A percentile compares a stretch with the other conserved stretches of the same genome.
Evolutionary conservation across 1,140 invertebrate species (phyloP).

Genomic region (Liolophura sinensis): DNA sequence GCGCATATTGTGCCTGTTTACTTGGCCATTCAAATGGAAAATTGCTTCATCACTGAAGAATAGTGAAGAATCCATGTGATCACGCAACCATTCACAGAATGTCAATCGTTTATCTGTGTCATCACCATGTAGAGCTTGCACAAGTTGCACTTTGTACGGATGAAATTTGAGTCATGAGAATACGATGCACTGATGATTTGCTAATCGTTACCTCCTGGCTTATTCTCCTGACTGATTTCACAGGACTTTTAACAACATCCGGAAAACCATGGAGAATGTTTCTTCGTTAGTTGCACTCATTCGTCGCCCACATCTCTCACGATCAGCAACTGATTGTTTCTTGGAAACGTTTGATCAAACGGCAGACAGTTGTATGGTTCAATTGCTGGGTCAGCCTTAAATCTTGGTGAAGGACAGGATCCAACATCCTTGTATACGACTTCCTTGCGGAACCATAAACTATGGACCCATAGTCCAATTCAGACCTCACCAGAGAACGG

Average conservation of each 20-base stretch:
- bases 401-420: too few species aligned
- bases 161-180: slow-evolving; percentile 6
- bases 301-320: too few species aligned
- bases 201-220: neutral
- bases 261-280: neutral
- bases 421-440: too few species aligned
- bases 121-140: slow-evolving; percentile 7
- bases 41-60: slow-evolving; percentile 10
- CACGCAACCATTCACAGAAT: slow-evolving; percentile 4
- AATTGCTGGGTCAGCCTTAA: too few species aligned
- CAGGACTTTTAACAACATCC: neutral
- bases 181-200: slow-evolving; percentile 9
- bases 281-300: too few species aligned
- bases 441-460: too few species aligned
- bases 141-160: slow-evolving; percentile 7
- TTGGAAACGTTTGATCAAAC: too few species aligned
- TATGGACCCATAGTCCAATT: too few species aligned
- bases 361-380: too few species aligned
- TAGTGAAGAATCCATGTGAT: slow-evolving; percentile 1
- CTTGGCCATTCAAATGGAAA: slow-evolving; percentile 8
- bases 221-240: neutral
- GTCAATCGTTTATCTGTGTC: slow-evolving; percentile 6
- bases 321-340: too few species aligned
- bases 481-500: too few species aligned
- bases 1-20: slow-evolving; percentile 4